Conservation (phyloP, 2,888 invertebrate genomes). For the Ctena decussata region DNA sequence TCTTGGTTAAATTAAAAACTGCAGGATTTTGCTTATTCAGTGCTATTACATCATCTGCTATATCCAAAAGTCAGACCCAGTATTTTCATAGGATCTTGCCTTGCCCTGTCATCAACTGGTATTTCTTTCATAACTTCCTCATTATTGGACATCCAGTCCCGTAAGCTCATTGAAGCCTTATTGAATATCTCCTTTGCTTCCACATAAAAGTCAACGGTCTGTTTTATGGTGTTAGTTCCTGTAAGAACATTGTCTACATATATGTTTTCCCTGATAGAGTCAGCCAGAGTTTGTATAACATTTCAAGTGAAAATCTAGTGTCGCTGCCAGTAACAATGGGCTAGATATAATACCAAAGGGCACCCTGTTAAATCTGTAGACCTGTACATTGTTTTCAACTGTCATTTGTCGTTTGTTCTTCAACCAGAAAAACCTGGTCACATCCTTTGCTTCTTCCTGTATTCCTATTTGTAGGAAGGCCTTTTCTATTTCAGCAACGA, state of each 20-base stretch:
- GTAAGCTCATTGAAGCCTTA: slow-evolving; percentile 18
- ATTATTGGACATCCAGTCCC: too few species aligned
- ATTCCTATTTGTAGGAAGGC: slow-evolving; percentile 31
- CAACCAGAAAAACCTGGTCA: slow-evolving; percentile 31
- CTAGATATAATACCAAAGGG: too few species aligned
- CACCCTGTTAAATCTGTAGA: slow-evolving; percentile 9
- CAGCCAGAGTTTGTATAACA: neutral
- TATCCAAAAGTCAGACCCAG: slow-evolving; percentile 28
- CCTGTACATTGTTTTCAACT: slow-evolving; percentile 14
- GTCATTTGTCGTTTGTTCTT: neutral
- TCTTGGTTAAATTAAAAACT: neutral
- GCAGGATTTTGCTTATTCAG: too few species aligned
- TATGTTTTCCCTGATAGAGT: neutral
- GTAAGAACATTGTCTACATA: too few species aligned
- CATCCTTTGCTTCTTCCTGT: slow-evolving; percentile 12
- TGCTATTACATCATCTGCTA: too few species aligned
- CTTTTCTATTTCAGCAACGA: slow-evolving; percentile 35
- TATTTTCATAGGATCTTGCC: neutral
- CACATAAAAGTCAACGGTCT: slow-evolving; percentile 9
- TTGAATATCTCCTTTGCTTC: slow-evolving; percentile 11
- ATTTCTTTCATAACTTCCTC: too few species aligned
- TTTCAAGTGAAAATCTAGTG: too few species aligned
- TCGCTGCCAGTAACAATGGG: too few species aligned
- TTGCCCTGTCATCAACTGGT: neutral
- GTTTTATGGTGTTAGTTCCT: neutral